Evolutionary conservation across 1,140 invertebrate genomes (phyloP).

Genomic region (Aphaenogaster floridana): DNA sequence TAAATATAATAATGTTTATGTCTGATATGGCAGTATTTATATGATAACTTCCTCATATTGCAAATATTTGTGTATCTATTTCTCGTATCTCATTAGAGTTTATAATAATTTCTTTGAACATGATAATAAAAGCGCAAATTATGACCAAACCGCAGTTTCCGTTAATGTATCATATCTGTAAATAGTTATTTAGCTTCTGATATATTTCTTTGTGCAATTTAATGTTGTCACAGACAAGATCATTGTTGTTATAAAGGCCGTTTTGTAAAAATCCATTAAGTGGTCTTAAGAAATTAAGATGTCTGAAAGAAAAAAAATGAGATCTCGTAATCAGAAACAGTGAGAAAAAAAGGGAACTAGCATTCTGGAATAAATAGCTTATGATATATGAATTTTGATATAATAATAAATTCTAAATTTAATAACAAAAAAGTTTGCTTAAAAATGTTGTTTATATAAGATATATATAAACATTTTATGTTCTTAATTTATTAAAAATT

Average conservation of each 20-base stretch:
- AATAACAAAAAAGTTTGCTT: no score
- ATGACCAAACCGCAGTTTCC: slow-evolving; percentile 23
- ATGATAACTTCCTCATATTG: background rate
- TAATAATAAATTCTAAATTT: background rate
- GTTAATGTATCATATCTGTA: background rate
- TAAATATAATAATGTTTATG: background rate
- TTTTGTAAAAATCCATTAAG: background rate
- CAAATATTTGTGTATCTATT: slow-evolving; percentile 1
- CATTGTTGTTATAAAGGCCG: background rate
- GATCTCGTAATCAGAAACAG: background rate
- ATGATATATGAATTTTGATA: no score
- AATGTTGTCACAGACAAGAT: background rate
- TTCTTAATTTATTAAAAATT: background rate
- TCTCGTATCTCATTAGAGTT: background rate
- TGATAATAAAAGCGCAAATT: background rate
- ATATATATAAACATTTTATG: background rate
- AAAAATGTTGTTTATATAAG: background rate
- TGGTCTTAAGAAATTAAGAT: background rate
- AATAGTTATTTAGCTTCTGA: background rate
- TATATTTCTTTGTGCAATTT: background rate
- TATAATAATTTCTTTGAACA: slow-evolving; percentile 9
- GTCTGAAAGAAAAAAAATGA: background rate
- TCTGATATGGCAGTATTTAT: slow-evolving; percentile 2
- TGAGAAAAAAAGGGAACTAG: background rate
- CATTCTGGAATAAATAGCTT: background rate